These are phyloP conservation scores for Melangyna quadrimaculata DNA, from an alignment of 2,888 invertebrate species.

Conservation along the genomic window DNA sequence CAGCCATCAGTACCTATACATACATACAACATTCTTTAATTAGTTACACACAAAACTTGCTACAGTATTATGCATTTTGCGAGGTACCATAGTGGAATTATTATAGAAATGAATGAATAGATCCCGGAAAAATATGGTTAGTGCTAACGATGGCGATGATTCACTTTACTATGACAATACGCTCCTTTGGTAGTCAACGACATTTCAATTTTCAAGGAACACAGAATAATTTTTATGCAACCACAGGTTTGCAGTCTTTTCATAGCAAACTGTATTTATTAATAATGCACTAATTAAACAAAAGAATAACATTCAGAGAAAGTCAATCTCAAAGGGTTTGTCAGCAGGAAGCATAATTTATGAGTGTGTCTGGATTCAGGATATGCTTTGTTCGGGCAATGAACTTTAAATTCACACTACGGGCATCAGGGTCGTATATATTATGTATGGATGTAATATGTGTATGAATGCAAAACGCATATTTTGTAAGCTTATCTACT, in stretches of 20 bases:
- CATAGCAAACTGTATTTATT: constrained; percentile 47
- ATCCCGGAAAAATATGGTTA: constrained; percentile 46
- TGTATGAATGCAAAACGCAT: neutral
- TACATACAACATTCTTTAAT: constrained; percentile 67
- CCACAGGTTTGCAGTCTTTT: constrained; percentile 9
- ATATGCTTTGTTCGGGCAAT: constrained; percentile 47
- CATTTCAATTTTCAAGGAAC: constrained; percentile 40
- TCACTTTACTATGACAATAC: constrained; percentile 28
- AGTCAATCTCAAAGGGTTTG: constrained; percentile 48
- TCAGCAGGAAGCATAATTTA: constrained; percentile 60
- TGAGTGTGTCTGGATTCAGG: constrained; percentile 60
- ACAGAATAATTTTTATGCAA: constrained; percentile 16
- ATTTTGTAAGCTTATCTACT: neutral
- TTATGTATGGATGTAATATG: neutral
- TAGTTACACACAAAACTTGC: constrained; percentile 44
- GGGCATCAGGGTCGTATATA: neutral
- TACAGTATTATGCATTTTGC: constrained; percentile 1
- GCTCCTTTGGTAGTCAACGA: constrained; percentile 52
- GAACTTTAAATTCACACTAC: constrained; percentile 47
- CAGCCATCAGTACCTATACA: constrained; percentile 8
- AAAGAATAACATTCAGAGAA: constrained; percentile 58
- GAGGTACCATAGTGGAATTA: constrained; percentile 29
- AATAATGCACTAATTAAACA: constrained; percentile 69
- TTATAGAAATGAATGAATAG: constrained; percentile 48
- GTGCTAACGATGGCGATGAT: constrained; percentile 31